These are phyloP conservation scores for Myocastor coypus DNA, from an alignment of 2,113 vertebrate genomes.

Conservation along the genomic window DNA sequence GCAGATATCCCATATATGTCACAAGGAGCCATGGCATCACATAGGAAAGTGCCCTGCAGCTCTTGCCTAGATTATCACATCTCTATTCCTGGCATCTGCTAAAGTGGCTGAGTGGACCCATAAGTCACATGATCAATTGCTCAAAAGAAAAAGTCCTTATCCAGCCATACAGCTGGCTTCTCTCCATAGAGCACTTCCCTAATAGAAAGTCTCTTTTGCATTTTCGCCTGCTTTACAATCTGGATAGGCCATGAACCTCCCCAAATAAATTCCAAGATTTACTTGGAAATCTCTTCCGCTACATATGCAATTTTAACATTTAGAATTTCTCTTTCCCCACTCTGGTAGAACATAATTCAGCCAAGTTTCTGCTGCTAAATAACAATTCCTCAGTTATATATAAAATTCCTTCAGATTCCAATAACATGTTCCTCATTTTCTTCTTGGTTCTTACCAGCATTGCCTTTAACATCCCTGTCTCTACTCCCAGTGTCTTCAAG, in stretches of 20 bases:
- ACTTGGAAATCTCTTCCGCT: neutral
- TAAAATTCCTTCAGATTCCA: constrained; percentile 19
- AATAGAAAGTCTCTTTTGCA: neutral
- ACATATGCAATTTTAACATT: neutral
- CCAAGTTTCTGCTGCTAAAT: neutral
- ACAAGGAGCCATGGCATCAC: too few relatives aligned
- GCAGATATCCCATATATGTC: neutral
- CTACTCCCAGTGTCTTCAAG: neutral
- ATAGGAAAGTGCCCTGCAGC: neutral
- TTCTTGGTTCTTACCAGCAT: neutral
- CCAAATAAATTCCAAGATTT: neutral
- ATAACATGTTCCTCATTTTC: neutral
- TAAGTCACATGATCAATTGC: neutral
- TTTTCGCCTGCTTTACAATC: neutral
- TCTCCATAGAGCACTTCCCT: neutral
- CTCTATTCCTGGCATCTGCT: neutral
- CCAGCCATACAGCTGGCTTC: neutral
- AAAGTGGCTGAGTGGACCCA: neutral
- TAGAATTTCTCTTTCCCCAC: neutral
- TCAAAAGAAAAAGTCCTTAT: neutral
- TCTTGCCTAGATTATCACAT: neutral
- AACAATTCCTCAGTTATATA: constrained; percentile 28
- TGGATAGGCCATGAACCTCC: neutral
- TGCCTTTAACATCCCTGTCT: neutral
- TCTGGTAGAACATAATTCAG: neutral